phyloP scores from a whole-genome alignment of 1,140 invertebrate species.

The Euura lappo region DNA sequence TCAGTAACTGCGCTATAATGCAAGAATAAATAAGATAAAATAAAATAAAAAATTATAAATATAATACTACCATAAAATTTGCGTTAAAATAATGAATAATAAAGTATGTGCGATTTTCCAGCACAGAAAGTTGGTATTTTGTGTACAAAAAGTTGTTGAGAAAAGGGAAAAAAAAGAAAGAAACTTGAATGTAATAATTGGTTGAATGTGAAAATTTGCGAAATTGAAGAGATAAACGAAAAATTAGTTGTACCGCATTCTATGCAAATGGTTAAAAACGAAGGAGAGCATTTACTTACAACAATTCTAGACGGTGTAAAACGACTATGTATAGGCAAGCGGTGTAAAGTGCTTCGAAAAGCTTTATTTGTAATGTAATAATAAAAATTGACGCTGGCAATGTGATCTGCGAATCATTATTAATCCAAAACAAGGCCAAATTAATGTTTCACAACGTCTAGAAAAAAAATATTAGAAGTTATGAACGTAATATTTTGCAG shows the following conservation, averaged over 20 bases:
- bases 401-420: neutral
- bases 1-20: conserved; percentile 25
- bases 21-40: conserved; percentile 3
- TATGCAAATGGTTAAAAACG: neutral
- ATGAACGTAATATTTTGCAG: neutral
- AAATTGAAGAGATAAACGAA: too few species aligned
- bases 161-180: too few species aligned
- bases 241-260: neutral
- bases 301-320: neutral
- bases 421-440: neutral
- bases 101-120: conserved; percentile 46
- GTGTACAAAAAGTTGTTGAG: conserved; percentile 45
- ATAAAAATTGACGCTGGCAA: neutral
- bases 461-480: neutral
- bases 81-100: neutral
- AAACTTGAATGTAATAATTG: conserved; percentile 10
- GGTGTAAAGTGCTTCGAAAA: too few species aligned
- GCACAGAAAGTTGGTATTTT: conserved; percentile 54
- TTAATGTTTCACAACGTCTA: neutral
- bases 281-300: neutral
- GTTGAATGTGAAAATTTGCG: conserved; percentile 20
- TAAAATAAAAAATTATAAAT: conserved; percentile 39
- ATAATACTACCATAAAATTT: conserved; percentile 23
- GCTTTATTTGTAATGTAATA: neutral
- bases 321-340: neutral